These are phyloP conservation scores for Brachionichthys hirsutus DNA, from an alignment of 2,113 vertebrate genomes.

Conservation along the genomic window DNA sequence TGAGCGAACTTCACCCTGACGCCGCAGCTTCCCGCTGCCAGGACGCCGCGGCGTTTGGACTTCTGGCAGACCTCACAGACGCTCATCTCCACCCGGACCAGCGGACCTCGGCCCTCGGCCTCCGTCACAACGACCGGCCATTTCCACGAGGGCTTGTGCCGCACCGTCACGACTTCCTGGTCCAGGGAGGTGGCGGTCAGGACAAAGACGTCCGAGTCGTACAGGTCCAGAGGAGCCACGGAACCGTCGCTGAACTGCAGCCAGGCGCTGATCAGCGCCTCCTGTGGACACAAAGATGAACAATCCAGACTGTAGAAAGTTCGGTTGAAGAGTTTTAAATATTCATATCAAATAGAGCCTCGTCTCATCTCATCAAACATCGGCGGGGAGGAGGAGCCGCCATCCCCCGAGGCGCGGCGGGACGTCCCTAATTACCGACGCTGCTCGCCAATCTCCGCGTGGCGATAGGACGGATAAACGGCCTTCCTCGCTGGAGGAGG, in stretches of 20 bases:
- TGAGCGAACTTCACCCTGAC: slow-evolving; percentile 88
- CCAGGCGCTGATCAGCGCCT: slow-evolving; percentile 92
- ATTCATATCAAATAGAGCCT: too few species aligned
- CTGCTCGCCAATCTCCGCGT: slow-evolving; percentile 48
- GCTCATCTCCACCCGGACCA: slow-evolving; percentile 90
- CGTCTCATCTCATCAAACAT: too few species aligned
- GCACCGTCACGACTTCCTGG: slow-evolving; percentile 80
- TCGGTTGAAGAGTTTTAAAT: too few species aligned
- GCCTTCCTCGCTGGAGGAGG: slow-evolving; percentile 18
- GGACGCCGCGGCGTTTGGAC: slow-evolving; percentile 88
- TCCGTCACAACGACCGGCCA: slow-evolving; percentile 86
- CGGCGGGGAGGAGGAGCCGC: slow-evolving; percentile 54
- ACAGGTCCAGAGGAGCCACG: slow-evolving; percentile 89
- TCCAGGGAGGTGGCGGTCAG: slow-evolving; percentile 87
- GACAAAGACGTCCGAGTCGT: slow-evolving; percentile 85
- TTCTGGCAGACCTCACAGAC: slow-evolving; percentile 93
- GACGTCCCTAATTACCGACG: slow-evolving; percentile 70
- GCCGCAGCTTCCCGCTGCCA: slow-evolving; percentile 84
- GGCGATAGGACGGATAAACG: slow-evolving; percentile 59
- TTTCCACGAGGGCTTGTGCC: slow-evolving; percentile 69
- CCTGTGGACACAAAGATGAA: slow-evolving; percentile 77
- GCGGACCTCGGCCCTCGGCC: slow-evolving; percentile 87
- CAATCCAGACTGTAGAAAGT: too few species aligned
- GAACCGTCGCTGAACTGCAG: slow-evolving; percentile 96
- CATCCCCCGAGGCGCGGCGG: slow-evolving; percentile 58